Evolutionary conservation across 2,888 invertebrate genomes (phyloP), one percentile per base, ranked within the genome.

Genomic region (Hoplodrina ambigua): DNA sequence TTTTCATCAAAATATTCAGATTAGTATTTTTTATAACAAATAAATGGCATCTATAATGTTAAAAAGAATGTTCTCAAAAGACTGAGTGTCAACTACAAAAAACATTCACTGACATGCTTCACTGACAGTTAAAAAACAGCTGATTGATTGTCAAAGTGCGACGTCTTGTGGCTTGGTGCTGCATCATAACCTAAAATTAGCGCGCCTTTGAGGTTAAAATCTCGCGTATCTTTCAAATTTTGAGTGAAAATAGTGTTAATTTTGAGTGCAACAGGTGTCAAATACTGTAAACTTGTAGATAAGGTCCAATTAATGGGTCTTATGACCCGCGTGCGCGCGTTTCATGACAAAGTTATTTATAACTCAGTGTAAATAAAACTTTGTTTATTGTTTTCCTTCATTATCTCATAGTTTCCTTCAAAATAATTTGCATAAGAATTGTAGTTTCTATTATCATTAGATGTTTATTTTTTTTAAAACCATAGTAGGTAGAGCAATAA

Each of bases 391-490:
- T 67, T 72, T 80, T 61, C 46, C 53, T 15, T 37, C 57, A 65
- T 44, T 52, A 55, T 72, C 49, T 69, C n/a, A 19, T 53, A 59
- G 17, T 53, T 55, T 53, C 15, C 11, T 19, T 57, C 0, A 1
- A 20, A 11, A 6, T 17, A 64, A 30, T 19, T 2, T 52, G 25
- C 10, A 41, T 0, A 10, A 49, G 20, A 64, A n/a, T 46, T 46
- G 0, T 67, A 55, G 70, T 49, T 54, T 57, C 4, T 52, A 53
- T 72, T 64, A 55, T 50, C n/a, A 44, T 59, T 86, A 77, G 64
- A 89, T 90, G 90, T 61, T 87, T 74, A 81, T 74, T 53, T 84
- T 85, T 70, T 41, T 87, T 15, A 73, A 72, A 62, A 81, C 83
- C 69, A 19, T 85, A 61, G 64, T 82, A 67, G 81, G 60, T 66